Conservation (phyloP, 2,797 vertebrate genomes). For the Masticophis lateralis region DNA sequence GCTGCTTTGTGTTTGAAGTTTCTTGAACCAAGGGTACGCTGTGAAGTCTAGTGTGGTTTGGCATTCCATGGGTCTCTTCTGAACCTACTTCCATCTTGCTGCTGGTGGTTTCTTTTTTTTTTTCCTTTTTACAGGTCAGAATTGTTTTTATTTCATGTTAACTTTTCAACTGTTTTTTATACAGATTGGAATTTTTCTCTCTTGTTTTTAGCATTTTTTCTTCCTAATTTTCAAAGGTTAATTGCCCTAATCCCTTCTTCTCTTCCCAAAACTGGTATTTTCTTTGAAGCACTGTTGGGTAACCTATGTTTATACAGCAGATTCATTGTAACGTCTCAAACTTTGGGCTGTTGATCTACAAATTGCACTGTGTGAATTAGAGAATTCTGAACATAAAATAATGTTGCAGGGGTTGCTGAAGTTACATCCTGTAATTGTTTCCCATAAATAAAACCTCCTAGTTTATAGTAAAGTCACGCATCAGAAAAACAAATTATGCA, state of each 20-base stretch:
- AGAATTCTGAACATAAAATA: background rate
- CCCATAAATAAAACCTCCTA: background rate
- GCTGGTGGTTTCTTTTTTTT: background rate
- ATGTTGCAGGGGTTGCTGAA: background rate
- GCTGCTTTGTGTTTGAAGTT: constrained; percentile 29
- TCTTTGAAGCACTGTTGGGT: background rate
- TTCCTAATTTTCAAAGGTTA: background rate
- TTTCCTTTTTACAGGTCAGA: background rate
- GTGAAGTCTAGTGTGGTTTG: background rate
- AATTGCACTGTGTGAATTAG: background rate
- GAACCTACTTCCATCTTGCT: background rate
- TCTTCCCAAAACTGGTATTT: background rate
- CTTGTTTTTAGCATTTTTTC: background rate
- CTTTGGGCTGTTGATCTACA: background rate
- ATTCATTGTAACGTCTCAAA: background rate
- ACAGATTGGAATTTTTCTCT: background rate
- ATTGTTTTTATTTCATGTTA: background rate
- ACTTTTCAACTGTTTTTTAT: background rate
- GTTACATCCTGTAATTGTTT: background rate
- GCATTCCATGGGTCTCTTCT: constrained; percentile 7
- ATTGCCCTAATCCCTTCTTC: background rate
- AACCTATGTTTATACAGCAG: background rate
- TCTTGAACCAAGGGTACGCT: background rate
- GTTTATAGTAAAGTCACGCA: background rate
- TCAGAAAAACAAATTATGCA: background rate